Evolutionary conservation across 1,140 invertebrate species (phyloP).

Genomic region (Octopus sinensis): DNA sequence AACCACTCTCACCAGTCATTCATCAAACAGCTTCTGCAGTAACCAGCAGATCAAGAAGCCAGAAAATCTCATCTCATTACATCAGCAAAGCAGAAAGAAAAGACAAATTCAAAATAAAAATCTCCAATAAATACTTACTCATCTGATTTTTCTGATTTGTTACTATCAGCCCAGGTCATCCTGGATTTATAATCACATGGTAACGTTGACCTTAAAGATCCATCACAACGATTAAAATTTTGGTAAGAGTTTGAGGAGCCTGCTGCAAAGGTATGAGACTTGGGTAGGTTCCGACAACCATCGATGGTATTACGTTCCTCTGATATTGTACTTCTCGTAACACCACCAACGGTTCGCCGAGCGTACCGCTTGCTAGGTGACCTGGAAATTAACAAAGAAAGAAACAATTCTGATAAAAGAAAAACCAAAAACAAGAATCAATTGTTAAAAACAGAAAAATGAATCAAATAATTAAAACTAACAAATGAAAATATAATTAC

Average conservation of each 20-base stretch:
- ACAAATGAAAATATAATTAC: too few species aligned
- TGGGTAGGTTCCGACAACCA: conserved; percentile 48
- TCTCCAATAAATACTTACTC: conserved; percentile 40
- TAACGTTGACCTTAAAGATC: conserved; percentile 40
- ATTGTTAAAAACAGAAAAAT: too few species aligned
- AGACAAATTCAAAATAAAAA: neutral
- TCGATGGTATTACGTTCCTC: conserved; percentile 60
- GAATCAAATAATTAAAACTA: too few species aligned
- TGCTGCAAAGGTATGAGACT: conserved; percentile 49
- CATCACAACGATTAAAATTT: conserved; percentile 43
- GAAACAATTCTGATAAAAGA: neutral
- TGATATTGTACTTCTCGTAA: conserved; percentile 51
- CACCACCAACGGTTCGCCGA: conserved; percentile 59
- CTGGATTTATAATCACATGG: conserved; percentile 49
- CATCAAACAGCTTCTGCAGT: neutral
- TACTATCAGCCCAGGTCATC: conserved; percentile 30
- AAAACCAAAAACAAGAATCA: too few species aligned
- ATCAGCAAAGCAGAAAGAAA: neutral
- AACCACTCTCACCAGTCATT: too few species aligned
- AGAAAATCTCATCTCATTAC: neutral
- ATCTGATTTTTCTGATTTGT: conserved; percentile 46
- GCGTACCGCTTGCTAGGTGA: conserved; percentile 67
- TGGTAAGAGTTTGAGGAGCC: conserved; percentile 30
- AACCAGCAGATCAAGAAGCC: neutral
- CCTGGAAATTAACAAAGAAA: conserved; percentile 52